Evolutionary conservation across 2,888 invertebrate genomes (phyloP), one percentile per base, ranked within the genome.

Genomic region (Cheilosia variabilis): DNA sequence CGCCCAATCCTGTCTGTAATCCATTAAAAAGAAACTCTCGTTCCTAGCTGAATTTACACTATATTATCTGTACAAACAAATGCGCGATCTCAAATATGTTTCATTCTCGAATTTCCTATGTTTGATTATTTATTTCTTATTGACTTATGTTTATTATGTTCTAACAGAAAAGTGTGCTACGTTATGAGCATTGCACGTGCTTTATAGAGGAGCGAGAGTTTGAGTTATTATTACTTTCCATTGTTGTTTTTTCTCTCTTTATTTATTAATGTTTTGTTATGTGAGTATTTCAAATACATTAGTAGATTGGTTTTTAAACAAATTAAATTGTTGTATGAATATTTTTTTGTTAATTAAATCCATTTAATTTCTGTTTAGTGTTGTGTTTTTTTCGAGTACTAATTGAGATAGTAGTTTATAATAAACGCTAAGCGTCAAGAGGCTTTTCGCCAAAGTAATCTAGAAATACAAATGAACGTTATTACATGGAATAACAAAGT

Each of bases 31-130:
- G 24, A 63, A 76, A 57, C 47, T 62, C 55, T 50, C 81, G 43
- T 81, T 81, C 81, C 76, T 86, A 68, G 72, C 55, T 72, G 68
- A 75, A 75, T 84, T 72, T 73, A 41, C 50, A 65, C 57, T 75
- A 75, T 45, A 19, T 24, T 27, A 37, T 19, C 13, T 17, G 57
- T 19, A 41, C n/a, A 22, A 57, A 41, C 62, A 31, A 47, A 34
- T 19, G 37, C 47, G 43, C 45, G 47, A 53, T 58, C 43, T 62
- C 43, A 60, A 45, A 45, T 45, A 15, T 71, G 37, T 55, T 15
- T n/a, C 19, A 10, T 19, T 37, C 34, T 53, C 10, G 13, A 71
- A 34, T 65, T 53, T 45, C 31, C 15, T 41, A 37, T 37, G 45
- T 34, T 22, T 41, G 7, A 43, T n/a, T 37, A 27, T 45, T 43